These are phyloP conservation scores for Amniataba percoides DNA, from an alignment of 2,797 vertebrate species.

Conservation along the genomic window DNA sequence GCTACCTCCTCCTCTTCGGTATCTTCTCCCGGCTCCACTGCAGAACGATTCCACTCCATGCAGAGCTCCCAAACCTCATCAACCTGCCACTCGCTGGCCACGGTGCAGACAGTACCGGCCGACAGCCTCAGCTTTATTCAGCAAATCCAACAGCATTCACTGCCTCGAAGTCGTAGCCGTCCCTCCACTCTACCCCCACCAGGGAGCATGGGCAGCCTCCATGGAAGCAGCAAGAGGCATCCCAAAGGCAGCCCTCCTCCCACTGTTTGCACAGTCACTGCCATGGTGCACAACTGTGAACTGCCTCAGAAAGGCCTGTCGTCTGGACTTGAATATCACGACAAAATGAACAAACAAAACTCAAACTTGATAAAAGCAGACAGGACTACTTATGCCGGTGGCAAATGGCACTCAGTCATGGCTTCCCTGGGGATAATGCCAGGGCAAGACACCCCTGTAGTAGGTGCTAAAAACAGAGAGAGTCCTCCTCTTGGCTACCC, in stretches of 20 bases:
- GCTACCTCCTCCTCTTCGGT: slow-evolving; percentile 78
- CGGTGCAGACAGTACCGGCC: slow-evolving; percentile 85
- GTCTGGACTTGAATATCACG: slow-evolving; percentile 63
- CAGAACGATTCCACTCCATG: slow-evolving; percentile 83
- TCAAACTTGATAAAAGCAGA: slow-evolving; percentile 72
- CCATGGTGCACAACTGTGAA: slow-evolving; percentile 72
- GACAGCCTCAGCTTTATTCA: slow-evolving; percentile 88
- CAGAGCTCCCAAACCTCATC: slow-evolving; percentile 86
- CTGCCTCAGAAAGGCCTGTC: slow-evolving; percentile 66
- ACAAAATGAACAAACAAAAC: slow-evolving; percentile 71
- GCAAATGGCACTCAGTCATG: slow-evolving; percentile 85
- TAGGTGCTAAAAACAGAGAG: slow-evolving; percentile 72
- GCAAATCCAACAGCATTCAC: slow-evolving; percentile 88
- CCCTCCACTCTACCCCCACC: slow-evolving; percentile 81
- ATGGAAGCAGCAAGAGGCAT: slow-evolving; percentile 72
- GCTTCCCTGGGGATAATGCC: slow-evolving; percentile 85
- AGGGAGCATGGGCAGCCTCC: slow-evolving; percentile 72
- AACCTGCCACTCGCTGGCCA: slow-evolving; percentile 86
- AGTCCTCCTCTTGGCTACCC: slow-evolving; percentile 81
- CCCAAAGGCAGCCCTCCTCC: slow-evolving; percentile 67
- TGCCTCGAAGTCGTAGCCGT: slow-evolving; percentile 86
- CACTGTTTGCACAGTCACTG: slow-evolving; percentile 67
- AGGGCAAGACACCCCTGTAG: slow-evolving; percentile 75
- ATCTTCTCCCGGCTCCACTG: slow-evolving; percentile 85
- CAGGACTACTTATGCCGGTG: slow-evolving; percentile 56